A percentile compares a stretch with the other conserved stretches of the same genome.
Conservation (phyloP, 2,888 invertebrate genomes). For the Coelinius sp. region DNA sequence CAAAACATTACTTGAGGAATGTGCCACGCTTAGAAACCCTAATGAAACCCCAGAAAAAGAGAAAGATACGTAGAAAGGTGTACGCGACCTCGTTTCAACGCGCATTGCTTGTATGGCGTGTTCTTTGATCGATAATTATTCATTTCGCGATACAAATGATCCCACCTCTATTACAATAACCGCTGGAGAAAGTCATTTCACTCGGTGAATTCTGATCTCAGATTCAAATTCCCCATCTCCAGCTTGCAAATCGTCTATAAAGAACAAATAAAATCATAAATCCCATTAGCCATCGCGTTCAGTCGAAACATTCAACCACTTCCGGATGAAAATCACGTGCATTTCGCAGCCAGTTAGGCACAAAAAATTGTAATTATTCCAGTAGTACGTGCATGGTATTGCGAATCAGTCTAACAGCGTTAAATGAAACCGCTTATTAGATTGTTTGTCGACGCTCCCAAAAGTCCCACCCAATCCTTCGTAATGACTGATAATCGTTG, state of each 20-base stretch:
- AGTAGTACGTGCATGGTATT: conserved; percentile 49
- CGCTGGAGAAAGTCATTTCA: conserved; percentile 36
- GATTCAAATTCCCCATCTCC: not conserved
- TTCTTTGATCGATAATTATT: conserved; percentile 50
- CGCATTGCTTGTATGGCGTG: conserved; percentile 47
- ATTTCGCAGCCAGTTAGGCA: conserved; percentile 27
- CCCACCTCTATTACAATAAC: conserved; percentile 32
- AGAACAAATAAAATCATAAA: not conserved
- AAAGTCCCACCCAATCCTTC: not conserved
- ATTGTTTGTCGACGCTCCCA: not conserved
- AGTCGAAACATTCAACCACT: conserved; percentile 42
- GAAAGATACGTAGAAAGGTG: conserved; percentile 58
- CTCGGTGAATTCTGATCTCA: not conserved
- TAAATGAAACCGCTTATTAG: not conserved
- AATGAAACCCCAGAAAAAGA: conserved; percentile 1
- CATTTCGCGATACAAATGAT: conserved; percentile 38
- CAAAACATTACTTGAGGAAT: not conserved
- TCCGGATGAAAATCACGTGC: conserved; percentile 52
- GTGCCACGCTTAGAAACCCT: not conserved
- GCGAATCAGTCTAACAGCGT: not conserved
- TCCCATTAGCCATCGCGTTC: not conserved
- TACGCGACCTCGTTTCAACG: conserved; percentile 62
- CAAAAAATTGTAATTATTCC: conserved; percentile 53
- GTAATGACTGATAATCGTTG: not conserved
- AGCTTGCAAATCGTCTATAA: not conserved